Evolutionary conservation across 2,113 vertebrate species (phyloP).

Genomic region (Hyperopisus bebe): DNA sequence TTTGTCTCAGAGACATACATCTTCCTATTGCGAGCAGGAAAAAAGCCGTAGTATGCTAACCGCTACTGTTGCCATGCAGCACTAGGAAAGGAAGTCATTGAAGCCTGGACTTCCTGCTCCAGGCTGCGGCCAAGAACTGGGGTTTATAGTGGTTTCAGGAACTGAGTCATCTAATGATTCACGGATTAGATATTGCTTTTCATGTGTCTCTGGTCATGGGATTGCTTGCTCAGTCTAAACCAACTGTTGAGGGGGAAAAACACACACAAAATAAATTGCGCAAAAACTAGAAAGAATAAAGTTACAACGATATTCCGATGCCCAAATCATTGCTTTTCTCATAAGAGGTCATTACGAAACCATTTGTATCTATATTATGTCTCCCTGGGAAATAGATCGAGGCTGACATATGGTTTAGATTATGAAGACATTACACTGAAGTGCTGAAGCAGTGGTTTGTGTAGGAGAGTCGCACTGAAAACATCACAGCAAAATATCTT

Average conservation of each 20-base stretch:
- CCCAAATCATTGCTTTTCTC: conserved; percentile 28
- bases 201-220: conserved; percentile 69
- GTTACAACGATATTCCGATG: conserved; percentile 24
- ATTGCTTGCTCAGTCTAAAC: conserved; percentile 49
- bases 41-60: conserved; percentile 65
- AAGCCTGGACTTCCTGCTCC: conserved; percentile 93
- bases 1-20: conserved; percentile 76
- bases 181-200: conserved; percentile 78
- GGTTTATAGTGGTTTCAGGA: conserved; percentile 90
- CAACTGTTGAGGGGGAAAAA: conserved; percentile 32
- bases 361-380: conserved; percentile 35
- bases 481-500: neutral
- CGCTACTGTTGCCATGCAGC: conserved; percentile 62
- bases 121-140: conserved; percentile 80
- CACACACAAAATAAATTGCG: conserved; percentile 7
- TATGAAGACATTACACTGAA: conserved; percentile 45
- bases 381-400: conserved; percentile 33
- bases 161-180: conserved; percentile 94
- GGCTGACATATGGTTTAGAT: conserved; percentile 45
- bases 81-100: conserved; percentile 92
- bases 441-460: conserved; percentile 29
- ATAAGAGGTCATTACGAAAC: conserved; percentile 37
- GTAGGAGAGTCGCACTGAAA: conserved; percentile 28
- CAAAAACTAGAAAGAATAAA: conserved; percentile 21
- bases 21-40: conserved; percentile 71